Evolutionary conservation across 2,113 vertebrate genomes (phyloP), one percentile per base, ranked within the genome.

Genomic region (Garra rufa): DNA sequence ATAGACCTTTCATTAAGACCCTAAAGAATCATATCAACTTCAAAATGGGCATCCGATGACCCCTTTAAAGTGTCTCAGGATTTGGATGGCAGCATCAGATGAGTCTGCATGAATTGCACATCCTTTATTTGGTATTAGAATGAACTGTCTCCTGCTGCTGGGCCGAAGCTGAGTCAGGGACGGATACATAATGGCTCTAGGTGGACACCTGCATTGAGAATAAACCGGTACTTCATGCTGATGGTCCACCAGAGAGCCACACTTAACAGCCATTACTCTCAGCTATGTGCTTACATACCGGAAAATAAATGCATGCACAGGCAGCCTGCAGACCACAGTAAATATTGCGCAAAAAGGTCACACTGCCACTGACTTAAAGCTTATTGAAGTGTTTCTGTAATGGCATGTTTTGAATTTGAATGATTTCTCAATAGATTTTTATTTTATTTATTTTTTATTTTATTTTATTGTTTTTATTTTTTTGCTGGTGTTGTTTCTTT

Each of bases 181-280:
- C 52, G 4, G 26, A 38, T 76, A 50, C 55, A 81, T 81, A 61
- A 82, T 78, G 28, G 69, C 57, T 67, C 65, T 76, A 44, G 43
- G 30, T 6, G 80, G 80, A 82, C 80, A 70, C 80, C 80, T 82
- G 80, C 46, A 52, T 50, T 82, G n/a, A 69, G 48, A 82, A 82
- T 70, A 70, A 81, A 82, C 24, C 17, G n/a, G 26, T n/a, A 46
- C 55, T 78, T 61, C 74, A 61, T 46, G 63, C 63, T 78, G 80
- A 74, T 79, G 86, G 83, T 86, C 74, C 76, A 77, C 85, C 38
- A 11, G 61, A 87, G 86, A 79, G 79, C 43, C 52, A 44, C 77
- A 57, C 82, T 81, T 69, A 85, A 70, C 76, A 81, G 73, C 50
- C 76, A 81, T 81, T 67, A 71, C 78, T 85, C 83, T 83, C 28